Conservation (phyloP, 30 jellyfish, hydroid and myxozoan species). For the Hydractinia symbiolongicarpus region DNA sequence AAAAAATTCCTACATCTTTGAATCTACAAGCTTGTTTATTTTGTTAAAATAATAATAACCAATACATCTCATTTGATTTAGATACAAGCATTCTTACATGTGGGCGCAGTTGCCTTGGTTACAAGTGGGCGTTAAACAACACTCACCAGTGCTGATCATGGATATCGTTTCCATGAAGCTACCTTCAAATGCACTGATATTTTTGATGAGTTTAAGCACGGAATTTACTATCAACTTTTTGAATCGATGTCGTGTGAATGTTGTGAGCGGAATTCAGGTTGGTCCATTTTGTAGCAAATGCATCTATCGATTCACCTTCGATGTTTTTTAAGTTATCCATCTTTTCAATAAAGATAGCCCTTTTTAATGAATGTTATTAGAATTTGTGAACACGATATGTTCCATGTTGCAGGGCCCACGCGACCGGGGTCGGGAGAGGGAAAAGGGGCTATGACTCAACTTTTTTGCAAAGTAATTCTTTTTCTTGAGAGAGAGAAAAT, state of each 20-base stretch:
- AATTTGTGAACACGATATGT: neutral
- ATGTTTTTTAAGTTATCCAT: no score
- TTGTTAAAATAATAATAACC: no score
- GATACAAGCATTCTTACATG: slow-evolving; percentile 95
- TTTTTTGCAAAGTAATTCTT: no score
- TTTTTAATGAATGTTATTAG: neutral
- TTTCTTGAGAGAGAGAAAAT: no score
- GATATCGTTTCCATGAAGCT: slow-evolving; percentile 96
- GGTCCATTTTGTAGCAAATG: neutral
- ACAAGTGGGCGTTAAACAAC: slow-evolving; percentile 94
- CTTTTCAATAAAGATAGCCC: no score
- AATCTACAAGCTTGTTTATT: no score
- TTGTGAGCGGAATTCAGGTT: slow-evolving; percentile 92
- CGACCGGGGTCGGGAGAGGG: no score
- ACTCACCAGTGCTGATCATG: slow-evolving; percentile 72
- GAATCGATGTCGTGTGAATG: slow-evolving; percentile 96
- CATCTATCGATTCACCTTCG: no score
- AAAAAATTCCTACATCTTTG: no score
- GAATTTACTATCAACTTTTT: slow-evolving; percentile 85
- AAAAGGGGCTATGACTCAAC: no score
- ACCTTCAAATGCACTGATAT: slow-evolving; percentile 90
- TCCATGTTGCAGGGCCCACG: neutral
- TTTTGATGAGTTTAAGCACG: slow-evolving; percentile 47
- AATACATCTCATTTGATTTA: neutral
- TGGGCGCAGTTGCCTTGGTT: slow-evolving; percentile 99